These are phyloP conservation scores for Heliocidaris tuberculata DNA, from an alignment of 35 echinoderm and acorn worm genomes.

Conservation along the genomic window DNA sequence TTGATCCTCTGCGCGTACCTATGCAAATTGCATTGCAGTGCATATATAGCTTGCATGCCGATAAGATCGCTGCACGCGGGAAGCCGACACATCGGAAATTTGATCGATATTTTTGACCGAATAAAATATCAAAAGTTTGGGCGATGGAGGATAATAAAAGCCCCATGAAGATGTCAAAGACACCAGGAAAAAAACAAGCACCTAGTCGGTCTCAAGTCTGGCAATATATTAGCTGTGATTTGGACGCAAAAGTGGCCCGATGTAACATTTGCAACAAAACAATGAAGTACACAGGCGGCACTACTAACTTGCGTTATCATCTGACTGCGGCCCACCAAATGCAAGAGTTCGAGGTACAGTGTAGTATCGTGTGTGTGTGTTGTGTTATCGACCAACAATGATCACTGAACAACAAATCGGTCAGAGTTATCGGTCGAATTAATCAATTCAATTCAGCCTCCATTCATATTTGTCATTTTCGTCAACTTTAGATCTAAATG, in stretches of 20 bases:
- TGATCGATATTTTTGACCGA: conserved; percentile 49
- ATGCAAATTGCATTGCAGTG: conserved; percentile 13
- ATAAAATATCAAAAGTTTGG: neutral
- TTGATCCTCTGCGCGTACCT: conserved; percentile 15
- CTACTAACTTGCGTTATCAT: conserved; percentile 43
- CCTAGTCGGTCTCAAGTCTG: conserved; percentile 35
- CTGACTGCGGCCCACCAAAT: conserved; percentile 31
- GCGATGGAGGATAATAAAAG: neutral
- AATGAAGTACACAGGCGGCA: conserved; percentile 49
- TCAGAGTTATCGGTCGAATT: neutral
- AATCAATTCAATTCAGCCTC: too few relatives aligned
- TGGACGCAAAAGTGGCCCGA: conserved; percentile 21
- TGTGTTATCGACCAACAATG: neutral
- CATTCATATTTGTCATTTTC: too few relatives aligned
- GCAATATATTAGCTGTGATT: conserved; percentile 33
- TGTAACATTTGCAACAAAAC: conserved; percentile 46
- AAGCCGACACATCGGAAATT: conserved; percentile 43
- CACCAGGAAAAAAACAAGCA: conserved; percentile 9
- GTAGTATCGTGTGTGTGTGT: neutral
- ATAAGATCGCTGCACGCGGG: neutral
- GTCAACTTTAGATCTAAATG: too few relatives aligned
- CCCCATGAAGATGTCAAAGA: neutral
- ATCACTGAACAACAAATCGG: neutral
- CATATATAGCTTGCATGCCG: neutral
- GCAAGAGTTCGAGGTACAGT: conserved; percentile 35